Evolutionary conservation across 1,140 invertebrate genomes (phyloP).

Genomic region (Maconellicoccus hirsutus): DNA sequence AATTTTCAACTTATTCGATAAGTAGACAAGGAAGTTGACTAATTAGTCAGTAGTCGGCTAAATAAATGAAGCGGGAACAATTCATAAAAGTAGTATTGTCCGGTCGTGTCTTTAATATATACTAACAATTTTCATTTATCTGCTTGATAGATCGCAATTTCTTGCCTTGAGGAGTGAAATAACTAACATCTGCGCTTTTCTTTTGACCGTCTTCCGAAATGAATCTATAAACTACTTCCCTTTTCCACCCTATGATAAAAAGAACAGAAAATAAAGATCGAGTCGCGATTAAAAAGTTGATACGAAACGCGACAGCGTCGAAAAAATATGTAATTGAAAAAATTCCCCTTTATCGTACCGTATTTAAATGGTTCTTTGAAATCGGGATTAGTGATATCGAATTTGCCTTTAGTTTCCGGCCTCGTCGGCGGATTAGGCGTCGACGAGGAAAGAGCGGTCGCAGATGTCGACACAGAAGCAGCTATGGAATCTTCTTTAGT

Average conservation of each 20-base stretch:
- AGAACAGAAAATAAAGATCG: background rate
- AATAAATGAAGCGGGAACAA: no score
- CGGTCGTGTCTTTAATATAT: background rate
- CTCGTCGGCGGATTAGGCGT: background rate
- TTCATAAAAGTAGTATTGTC: no score
- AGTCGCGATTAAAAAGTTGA: no score
- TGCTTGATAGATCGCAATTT: conserved; percentile 57
- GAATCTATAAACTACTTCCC: conserved; percentile 57
- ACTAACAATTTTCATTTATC: conserved; percentile 36
- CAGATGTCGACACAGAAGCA: background rate
- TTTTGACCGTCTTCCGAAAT: conserved; percentile 33
- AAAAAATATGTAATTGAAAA: no score
- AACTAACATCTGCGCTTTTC: conserved; percentile 57
- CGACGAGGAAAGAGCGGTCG: background rate
- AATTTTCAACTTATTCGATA: no score
- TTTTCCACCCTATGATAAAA: conserved; percentile 48
- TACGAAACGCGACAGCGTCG: no score
- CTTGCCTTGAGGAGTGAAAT: conserved; percentile 57
- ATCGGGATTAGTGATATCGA: background rate
- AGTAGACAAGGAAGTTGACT: no score
- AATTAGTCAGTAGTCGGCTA: no score
- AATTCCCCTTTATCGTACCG: background rate
- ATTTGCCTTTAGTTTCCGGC: background rate
- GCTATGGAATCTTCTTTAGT: no score
- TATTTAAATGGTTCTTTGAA: background rate